Evolutionary conservation across 2,888 invertebrate species (phyloP), one percentile per base, ranked within the genome.

Genomic region (Lycophotia porphyrea): DNA sequence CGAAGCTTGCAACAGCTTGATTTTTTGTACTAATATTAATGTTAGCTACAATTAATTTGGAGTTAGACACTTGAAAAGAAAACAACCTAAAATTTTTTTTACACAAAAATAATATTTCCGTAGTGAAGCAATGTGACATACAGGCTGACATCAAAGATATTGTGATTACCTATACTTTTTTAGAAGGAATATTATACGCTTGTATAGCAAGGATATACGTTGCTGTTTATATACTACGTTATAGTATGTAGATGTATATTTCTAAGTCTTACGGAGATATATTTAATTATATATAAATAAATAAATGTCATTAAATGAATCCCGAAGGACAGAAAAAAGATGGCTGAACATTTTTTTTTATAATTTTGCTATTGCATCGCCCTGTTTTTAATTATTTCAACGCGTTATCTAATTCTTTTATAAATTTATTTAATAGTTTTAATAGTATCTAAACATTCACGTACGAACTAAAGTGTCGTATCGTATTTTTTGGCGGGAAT

Each of bases 171-270:
- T 63, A 77, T 71, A 84, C 76, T 82, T 88, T 74, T 88, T 84
- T 85, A 86, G 75, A 81, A 76, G 69, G 76, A 79, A 80, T 84
- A 77, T 87, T 87, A 78, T 87, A 84, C 74, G 87, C 87, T 87
- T 88, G 81, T 80, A 86, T 82, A 73, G 81, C 70, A 79, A 77
- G 70, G 34, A 82, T 81, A 81, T 88, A 76, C 66, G 87, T 87
- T 87, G 84, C 87, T 75, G 81, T 86, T 84, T 84, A 73, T 88
- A 79, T 76, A 79, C 73, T 84, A 82, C 13, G 84, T 84, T 84
- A 76, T 86, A 78, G 76, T 64, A 78, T 68, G 64, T 87, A 87
- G 86, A 80, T 80, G 65, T 76, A 77, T 82, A 87, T 74, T 87
- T 85, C 69, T 85, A 80, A 87, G 78, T 85, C 80, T 78, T 83